Conservation (phyloP, 2,797 vertebrate genomes). For the Benthosema pterotum region DNA sequence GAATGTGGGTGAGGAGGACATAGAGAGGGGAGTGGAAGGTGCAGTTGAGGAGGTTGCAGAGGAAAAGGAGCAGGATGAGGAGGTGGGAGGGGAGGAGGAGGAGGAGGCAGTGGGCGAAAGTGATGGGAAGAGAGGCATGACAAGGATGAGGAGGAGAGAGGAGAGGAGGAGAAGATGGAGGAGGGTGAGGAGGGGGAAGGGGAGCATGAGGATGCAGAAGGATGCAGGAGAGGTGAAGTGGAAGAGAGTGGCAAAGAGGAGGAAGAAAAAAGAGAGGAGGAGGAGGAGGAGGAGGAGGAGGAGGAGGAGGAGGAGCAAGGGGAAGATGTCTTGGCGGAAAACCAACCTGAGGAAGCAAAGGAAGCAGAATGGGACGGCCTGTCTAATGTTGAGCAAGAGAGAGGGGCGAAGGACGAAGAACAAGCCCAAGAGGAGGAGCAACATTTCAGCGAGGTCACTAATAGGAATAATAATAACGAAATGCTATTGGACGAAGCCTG, state of each 20-base stretch:
- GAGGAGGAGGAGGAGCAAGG: slow-evolving; percentile 29
- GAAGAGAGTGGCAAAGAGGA: not conserved
- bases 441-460: not conserved
- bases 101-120: slow-evolving; percentile 28
- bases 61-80: slow-evolving; percentile 8
- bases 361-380: not conserved
- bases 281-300: not conserved
- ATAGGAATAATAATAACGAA: not conserved
- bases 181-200: not conserved
- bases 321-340: slow-evolving; percentile 17
- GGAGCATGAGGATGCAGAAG: not conserved
- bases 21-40: not conserved
- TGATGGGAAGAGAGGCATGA: not conserved
- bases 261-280: not conserved
- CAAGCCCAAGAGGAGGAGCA: not conserved
- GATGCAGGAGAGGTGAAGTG: not conserved
- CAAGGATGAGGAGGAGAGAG: not conserved
- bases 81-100: slow-evolving; percentile 24
- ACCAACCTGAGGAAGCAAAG: slow-evolving; percentile 13
- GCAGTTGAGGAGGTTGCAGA: slow-evolving; percentile 20
- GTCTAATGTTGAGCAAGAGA: slow-evolving; percentile 2
- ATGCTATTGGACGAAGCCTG: slow-evolving; percentile 24
- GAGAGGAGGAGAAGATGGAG: not conserved
- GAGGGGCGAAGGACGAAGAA: slow-evolving; percentile 6
- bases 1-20: not conserved